Evolutionary conservation across 2,888 invertebrate genomes (phyloP), one percentile per base, ranked within the genome.

Genomic region (Sarcophaga caerulescens): DNA sequence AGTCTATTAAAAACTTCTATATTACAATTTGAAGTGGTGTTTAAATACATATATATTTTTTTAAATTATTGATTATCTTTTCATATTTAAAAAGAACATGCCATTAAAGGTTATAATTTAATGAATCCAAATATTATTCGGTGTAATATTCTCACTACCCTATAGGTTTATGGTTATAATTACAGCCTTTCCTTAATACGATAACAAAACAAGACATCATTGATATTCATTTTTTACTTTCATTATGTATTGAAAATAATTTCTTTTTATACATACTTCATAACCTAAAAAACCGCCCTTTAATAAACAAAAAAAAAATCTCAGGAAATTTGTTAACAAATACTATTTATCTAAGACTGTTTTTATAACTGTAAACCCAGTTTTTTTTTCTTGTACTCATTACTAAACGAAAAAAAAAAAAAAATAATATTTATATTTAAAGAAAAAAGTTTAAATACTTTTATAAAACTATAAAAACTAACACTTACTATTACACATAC

Each of bases 91-190:
- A 35, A 10, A 35, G 8, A 35, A 35, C 10, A 35, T 8, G 35
- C 8, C 10, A 35, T 10, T 35, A 35, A 35, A 10, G 8, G 1
- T 10, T 35, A 35, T 35, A 35, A 35, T 35, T 5, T 35, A 8
- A 35, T 8, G 8, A 8, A 35, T 35, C 3, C 0, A 52, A 14
- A 52, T 1, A 25, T 57, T 63, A 59, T 75, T 52, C 11, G 12
- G 35, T 84, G 73, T 84, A 78, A 84, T 84, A 83, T 83, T 84
- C 74, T 81, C 65, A 77, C 57, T 74, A 68, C 57, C 62, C 52
- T 60, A 71, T 63, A 25, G 62, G 66, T 80, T 77, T 84, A 81
- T 81, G 81, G 77, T 81, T 84, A 84, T 84, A 84, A 84, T 83
- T 78, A 80, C 84, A 81, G 86, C 75, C 84, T 74, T 75, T 65